Base-by-base conservation (phyloP, 2,113 vertebrate species). In the Neodon shergylaensis region DNA sequence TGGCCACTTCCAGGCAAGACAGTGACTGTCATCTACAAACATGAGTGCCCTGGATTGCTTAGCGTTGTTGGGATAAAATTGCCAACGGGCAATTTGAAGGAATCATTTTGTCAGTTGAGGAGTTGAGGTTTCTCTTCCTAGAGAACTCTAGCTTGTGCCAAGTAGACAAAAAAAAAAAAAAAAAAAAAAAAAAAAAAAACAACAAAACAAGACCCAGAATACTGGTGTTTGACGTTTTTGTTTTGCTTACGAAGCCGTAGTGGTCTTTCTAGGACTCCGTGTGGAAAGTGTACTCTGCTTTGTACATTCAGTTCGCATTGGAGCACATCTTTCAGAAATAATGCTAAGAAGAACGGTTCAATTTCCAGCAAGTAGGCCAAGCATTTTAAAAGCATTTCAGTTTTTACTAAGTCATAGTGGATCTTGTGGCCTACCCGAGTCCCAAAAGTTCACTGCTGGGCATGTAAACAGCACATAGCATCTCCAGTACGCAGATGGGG, bases 361-460 rank as follows among this genome's bases (percentile, higher is more conserved):
- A 11, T 96, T 90, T 87, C 73, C 49, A 78, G 44, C 28, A 89
- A 65, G 26, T 73, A 11, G 39, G 16, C 12, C 52, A 13, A 84
- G 33, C 72, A 31, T 82, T 91, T 65, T 89, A 83, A 76, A 36
- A 44, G 49, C n/a, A 85, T 86, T 86, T 65, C 63, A 31, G 2
- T 83, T 85, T 76, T 91, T 28, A n/a, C 61, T 77, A 0, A 36
- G 24, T 87, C 47, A 42, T 74, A 28, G 42, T 88, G 92, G 28
- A 39, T 58, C 44, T 73, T 82, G 4, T 88, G 86, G 65, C 86
- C n/a, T 73, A 61, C 83, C 31, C 95, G 79, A 54, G 86, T 93
- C 87, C 73, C 14, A 28, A 84, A 70, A 68, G 68, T 78, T 95
- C 21, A 83, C 16, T 44, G 86, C 61, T 65, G 36, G 49, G 28